phyloP scores from a whole-genome alignment of 2,113 vertebrate genomes.

The Forbesichthys papilliferus region DNA sequence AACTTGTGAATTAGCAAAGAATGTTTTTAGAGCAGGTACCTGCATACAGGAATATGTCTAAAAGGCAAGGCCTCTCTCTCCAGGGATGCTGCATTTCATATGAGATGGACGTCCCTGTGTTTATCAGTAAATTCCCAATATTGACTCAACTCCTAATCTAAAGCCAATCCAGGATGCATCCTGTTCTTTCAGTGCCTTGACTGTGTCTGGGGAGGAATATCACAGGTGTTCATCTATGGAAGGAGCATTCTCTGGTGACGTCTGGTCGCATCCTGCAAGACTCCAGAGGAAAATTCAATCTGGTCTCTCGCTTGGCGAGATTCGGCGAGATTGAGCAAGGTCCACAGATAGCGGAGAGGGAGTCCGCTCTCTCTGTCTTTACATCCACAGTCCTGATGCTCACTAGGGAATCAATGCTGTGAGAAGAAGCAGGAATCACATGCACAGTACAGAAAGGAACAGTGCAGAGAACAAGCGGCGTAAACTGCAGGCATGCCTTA shows the following conservation, averaged over 20 bases:
- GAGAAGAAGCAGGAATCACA: constrained; percentile 13
- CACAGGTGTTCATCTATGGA: constrained; percentile 46
- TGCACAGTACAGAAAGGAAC: background rate
- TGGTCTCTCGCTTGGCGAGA: constrained; percentile 63
- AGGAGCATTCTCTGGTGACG: constrained; percentile 45
- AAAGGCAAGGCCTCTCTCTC: constrained; percentile 43
- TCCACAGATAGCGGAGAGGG: constrained; percentile 48
- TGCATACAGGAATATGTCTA: constrained; percentile 42
- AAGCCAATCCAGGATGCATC: constrained; percentile 32
- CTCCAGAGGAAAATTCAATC: constrained; percentile 66
- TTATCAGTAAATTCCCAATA: constrained; percentile 55
- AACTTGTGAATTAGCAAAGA: constrained; percentile 58
- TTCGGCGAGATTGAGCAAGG: constrained; percentile 64
- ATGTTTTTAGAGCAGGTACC: constrained; percentile 58
- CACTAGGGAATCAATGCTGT: constrained; percentile 35
- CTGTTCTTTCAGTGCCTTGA: constrained; percentile 16
- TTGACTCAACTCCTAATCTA: constrained; percentile 51
- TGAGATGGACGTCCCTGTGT: constrained; percentile 54
- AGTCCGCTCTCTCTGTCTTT: constrained; percentile 36
- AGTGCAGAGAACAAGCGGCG: background rate
- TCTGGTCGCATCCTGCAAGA: constrained; percentile 60
- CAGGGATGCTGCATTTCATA: constrained; percentile 34
- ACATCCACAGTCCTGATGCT: constrained; percentile 38
- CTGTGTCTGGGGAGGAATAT: constrained; percentile 46
- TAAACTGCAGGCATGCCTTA: background rate